phyloP scores from a whole-genome alignment of 1,140 invertebrate species.

The Tribolium castaneum region DNA sequence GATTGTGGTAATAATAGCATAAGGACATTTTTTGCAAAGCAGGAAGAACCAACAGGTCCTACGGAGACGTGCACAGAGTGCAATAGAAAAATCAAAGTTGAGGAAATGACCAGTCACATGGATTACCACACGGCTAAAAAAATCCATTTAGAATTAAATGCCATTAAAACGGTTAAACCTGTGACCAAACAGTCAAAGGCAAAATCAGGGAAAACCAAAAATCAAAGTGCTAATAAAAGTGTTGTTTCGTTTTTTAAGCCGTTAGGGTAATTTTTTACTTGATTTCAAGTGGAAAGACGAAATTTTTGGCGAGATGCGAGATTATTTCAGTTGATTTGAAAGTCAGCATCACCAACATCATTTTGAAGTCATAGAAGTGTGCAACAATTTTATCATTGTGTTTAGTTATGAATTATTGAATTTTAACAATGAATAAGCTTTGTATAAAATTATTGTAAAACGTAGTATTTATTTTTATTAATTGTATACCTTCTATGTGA shows the following conservation, averaged over 20 bases:
- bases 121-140: conserved; percentile 80
- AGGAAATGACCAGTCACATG: conserved; percentile 72
- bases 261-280: background rate
- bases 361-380: too few relatives aligned
- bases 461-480: too few relatives aligned
- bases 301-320: too few relatives aligned
- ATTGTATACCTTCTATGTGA: too few relatives aligned
- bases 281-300: too few relatives aligned
- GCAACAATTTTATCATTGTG: too few relatives aligned
- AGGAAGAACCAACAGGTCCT: conserved; percentile 52
- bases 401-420: too few relatives aligned
- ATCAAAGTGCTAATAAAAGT: background rate
- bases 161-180: background rate
- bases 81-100: conserved; percentile 68
- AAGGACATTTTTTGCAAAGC: conserved; percentile 60
- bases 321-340: too few relatives aligned
- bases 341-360: too few relatives aligned
- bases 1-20: conserved; percentile 50
- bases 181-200: background rate
- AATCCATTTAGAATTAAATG: conserved; percentile 68
- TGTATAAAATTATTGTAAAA: too few relatives aligned
- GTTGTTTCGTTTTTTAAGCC: conserved; percentile 34
- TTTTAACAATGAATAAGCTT: too few relatives aligned
- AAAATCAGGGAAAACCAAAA: conserved; percentile 15
- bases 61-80: conserved; percentile 73